A percentile compares a stretch with the other conserved stretches of the same genome.
phyloP scores from a whole-genome alignment of 2,888 invertebrate genomes.

The Pheosia gnoma region DNA sequence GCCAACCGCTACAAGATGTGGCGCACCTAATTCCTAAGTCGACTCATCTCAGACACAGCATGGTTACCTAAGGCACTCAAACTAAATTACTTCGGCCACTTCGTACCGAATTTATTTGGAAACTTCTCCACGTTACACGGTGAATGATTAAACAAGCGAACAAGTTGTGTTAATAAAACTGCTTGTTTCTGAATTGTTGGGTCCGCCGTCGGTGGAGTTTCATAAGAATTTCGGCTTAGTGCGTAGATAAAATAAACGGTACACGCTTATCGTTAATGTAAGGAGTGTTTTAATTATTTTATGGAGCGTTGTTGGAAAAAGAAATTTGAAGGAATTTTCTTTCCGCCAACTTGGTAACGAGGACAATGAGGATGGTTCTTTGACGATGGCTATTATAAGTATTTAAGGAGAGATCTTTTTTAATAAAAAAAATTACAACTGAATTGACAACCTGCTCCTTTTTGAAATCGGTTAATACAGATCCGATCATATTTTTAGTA shows the following conservation, averaged over 20 bases:
- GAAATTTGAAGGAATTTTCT: conserved; percentile 19
- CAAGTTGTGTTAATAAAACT: conserved; percentile 56
- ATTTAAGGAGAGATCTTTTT: background rate
- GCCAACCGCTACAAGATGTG: background rate
- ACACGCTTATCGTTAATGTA: conserved; percentile 36
- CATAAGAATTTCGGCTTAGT: conserved; percentile 44
- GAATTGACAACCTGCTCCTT: too few relatives aligned
- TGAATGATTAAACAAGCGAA: conserved; percentile 59
- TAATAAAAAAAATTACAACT: too few relatives aligned
- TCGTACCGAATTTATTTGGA: conserved; percentile 54
- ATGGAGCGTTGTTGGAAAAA: conserved; percentile 5
- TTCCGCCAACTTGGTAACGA: conserved; percentile 16
- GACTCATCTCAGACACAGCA: conserved; percentile 30
- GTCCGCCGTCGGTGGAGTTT: conserved; percentile 38
- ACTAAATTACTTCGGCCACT: conserved; percentile 50
- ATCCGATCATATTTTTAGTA: too few relatives aligned
- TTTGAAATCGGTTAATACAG: too few relatives aligned
- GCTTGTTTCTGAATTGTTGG: conserved; percentile 50
- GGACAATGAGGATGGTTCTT: background rate
- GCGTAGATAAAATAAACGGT: conserved; percentile 38
- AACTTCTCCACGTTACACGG: conserved; percentile 54
- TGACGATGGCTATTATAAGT: background rate
- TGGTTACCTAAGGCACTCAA: conserved; percentile 50
- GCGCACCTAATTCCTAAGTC: conserved; percentile 18
- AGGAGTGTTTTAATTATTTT: conserved; percentile 38